Conservation (phyloP, 2,888 invertebrate species). For the Drosophila pseudotalamancana region DNA sequence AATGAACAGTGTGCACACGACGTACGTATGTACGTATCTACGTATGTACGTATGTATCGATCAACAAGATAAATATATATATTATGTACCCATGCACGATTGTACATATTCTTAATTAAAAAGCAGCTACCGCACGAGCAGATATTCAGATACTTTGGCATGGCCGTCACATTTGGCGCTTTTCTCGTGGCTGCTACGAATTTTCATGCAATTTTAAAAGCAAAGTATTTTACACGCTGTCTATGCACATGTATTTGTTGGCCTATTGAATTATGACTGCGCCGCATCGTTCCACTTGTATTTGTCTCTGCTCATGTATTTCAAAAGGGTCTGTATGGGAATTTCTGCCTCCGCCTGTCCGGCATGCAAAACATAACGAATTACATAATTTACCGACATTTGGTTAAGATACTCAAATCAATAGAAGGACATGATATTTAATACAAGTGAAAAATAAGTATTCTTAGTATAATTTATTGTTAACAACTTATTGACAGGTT, state of each 20-base stretch:
- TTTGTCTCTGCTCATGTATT: background rate
- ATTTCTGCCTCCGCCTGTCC: background rate
- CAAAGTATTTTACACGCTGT: slow-evolving; percentile 40
- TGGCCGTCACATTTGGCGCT: slow-evolving; percentile 46
- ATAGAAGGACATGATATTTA: background rate
- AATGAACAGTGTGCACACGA: slow-evolving; percentile 20
- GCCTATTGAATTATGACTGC: slow-evolving; percentile 20
- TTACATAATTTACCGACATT: background rate
- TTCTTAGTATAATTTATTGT: no score
- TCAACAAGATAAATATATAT: background rate
- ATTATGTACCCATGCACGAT: background rate
- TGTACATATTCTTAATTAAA: slow-evolving; percentile 65
- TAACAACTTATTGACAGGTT: no score
- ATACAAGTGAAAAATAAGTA: background rate
- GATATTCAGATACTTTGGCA: slow-evolving; percentile 55
- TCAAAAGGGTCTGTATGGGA: background rate
- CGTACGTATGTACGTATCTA: background rate
- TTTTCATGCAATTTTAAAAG: slow-evolving; percentile 16
- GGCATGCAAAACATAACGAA: slow-evolving; percentile 1
- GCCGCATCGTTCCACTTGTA: background rate
- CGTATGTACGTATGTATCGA: background rate
- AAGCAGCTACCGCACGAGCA: slow-evolving; percentile 43
- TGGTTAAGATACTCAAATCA: background rate
- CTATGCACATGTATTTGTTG: background rate
- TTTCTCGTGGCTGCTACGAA: slow-evolving; percentile 23